Evolutionary conservation across 2,797 vertebrate species (phyloP), one percentile per base, ranked within the genome.

Genomic region (Hozukius guyotensis): DNA sequence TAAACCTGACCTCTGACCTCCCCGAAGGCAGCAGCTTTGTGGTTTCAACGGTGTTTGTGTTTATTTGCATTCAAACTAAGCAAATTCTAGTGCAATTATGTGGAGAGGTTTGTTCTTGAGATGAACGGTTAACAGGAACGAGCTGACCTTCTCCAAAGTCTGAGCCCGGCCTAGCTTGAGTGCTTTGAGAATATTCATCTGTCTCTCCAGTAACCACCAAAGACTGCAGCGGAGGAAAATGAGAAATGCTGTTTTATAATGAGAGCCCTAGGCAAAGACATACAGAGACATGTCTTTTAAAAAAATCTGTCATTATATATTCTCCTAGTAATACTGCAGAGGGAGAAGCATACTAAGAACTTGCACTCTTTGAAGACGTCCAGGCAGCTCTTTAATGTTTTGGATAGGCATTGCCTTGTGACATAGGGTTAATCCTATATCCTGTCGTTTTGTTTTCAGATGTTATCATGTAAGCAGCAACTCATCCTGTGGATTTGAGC

Each of bases 271-370:
- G 93, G 93, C 92, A 93, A 90, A 94, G 83, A 92, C 86, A 90
- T 90, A 88, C 87, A 93, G 82, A 93, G 86, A 78, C 87, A 90
- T 91, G 89, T 91, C 89, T 94, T 93, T 94, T 75, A 85, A 92
- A 92, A 90, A 93, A 93, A 90, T 80, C 88, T 93, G 86, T 92
- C 87, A 90, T 94, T 94, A 94, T 91, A 90, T 94, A 96, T 95
- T 95, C 92, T 91, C 82, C 86, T 55, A 82, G 91, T 93, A 89
- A 89, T 89, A 78, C 90, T 83, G 90, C 87, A 87, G 88, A 81
- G 83, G 82, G 87, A 86, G 90, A 93, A 72, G 90, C 90, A 88
- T 89, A 91, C 90, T 93, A 91, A 93, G 76, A 92, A 89, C 75
- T 80, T 61, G 20, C 25, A 20, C 82, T 82, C 88, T 93, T 90